phyloP scores from a whole-genome alignment of 2,113 vertebrate genomes.

The Pterocles orientalis region DNA sequence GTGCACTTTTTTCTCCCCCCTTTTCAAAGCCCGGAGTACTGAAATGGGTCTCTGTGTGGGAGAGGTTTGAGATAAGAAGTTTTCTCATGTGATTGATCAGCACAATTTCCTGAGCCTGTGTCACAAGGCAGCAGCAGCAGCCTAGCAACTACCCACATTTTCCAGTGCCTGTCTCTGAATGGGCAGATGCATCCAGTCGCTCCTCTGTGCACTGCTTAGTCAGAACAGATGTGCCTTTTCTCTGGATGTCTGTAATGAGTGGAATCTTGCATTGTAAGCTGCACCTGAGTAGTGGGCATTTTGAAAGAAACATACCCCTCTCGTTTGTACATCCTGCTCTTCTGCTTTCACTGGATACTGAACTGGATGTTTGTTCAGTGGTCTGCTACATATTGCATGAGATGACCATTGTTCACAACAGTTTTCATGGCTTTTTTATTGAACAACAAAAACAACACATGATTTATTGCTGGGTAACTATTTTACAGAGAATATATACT shows the following conservation, averaged over 20 bases:
- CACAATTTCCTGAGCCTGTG: neutral
- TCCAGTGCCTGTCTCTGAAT: neutral
- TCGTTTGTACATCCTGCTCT: neutral
- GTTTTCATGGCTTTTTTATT: neutral
- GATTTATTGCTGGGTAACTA: neutral
- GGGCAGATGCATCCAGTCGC: neutral
- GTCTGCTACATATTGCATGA: neutral
- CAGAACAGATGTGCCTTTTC: neutral
- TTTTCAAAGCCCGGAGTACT: neutral
- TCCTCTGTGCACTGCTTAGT: neutral
- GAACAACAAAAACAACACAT: neutral
- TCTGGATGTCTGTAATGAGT: neutral
- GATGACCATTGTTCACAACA: neutral
- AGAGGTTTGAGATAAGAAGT: constrained; percentile 31
- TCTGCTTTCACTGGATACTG: neutral
- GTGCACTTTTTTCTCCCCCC: neutral
- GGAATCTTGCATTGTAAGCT: neutral
- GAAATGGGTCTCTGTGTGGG: neutral
- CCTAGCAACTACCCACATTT: constrained; percentile 13
- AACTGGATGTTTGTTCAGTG: neutral
- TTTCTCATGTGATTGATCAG: neutral
- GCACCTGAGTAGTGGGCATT: neutral
- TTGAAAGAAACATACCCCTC: neutral
- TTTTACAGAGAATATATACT: neutral
- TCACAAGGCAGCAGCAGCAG: constrained; percentile 7